Percentiles rank a stretch among this genome's conserved stretches.
These are phyloP conservation scores for Phaenicophaeus curvirostris DNA, from an alignment of 2,797 vertebrate species.

Conservation along the genomic window DNA sequence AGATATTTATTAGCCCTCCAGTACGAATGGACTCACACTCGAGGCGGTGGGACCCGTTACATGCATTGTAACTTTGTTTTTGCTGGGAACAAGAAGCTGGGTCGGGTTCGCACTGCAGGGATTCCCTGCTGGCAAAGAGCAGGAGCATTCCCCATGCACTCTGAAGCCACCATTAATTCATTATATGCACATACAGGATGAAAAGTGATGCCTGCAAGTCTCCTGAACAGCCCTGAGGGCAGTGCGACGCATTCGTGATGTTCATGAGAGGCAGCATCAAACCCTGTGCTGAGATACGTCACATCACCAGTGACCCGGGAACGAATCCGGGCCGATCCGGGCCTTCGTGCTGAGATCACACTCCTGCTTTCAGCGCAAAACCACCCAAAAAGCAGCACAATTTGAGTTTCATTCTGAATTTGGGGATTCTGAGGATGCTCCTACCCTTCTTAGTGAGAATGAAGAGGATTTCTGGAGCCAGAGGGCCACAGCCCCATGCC, in stretches of 20 bases:
- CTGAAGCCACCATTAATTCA: background rate
- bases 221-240: background rate
- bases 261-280: background rate
- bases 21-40: background rate
- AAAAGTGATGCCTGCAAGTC: background rate
- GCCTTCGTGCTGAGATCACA: background rate
- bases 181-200: rapidly evolving
- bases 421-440: background rate
- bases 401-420: background rate
- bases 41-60: background rate
- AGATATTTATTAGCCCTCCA: background rate
- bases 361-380: rapidly evolving
- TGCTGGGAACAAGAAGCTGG: background rate
- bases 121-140: background rate
- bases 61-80: background rate
- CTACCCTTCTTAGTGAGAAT: background rate
- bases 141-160: rapidly evolving
- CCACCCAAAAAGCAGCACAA: background rate
- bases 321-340: rapidly evolving
- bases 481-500: background rate
- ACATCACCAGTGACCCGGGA: background rate
- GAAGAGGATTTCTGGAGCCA: background rate
- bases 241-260: rapidly evolving
- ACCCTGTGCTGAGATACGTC: background rate
- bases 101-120: background rate